Evolutionary conservation across 2,113 vertebrate species (phyloP), one percentile per base, ranked within the genome.

Genomic region (Pelusios castaneus): DNA sequence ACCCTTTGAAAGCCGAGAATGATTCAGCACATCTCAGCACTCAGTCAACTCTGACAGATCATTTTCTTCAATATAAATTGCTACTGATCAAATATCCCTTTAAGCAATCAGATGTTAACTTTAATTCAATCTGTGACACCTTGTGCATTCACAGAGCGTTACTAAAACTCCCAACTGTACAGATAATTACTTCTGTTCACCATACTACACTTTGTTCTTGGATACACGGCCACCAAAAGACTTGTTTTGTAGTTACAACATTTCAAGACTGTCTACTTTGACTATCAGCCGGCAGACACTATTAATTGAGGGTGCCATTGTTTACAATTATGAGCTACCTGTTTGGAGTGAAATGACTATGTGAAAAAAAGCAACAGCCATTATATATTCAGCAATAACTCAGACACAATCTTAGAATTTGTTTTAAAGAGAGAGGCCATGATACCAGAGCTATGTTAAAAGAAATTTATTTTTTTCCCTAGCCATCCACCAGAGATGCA

Each of bases 391-490:
- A 1, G 1, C 51, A 83, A 95, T 95, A 90, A 91, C 82, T 92
- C 88, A 95, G 90, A 70, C 90, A 92, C 81, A 90, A 84, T 88
- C 95, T 93, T 89, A 88, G 95, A 95, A 88, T 78, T 25, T 93
- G 81, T 83, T 93, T 45, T 81, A 92, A 55, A 29, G 43, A 90
- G 60, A 77, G 87, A 93, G 82, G 76, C 54, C 89, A 88, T 1
- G 75, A 89, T 82, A 94, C 81, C 82, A 94, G 81, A 92, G 85
- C 27, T 7, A 86, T 24, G 45, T 22, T 63, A 80, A 77, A 91
- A 85, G 78, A 89, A 95, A 80, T 7, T 86, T 75, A 88, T 87
- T n/a, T 85, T 92, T 6, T n/a, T 67, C 87, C 81, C 45, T 85
- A 54, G 22, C 45, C 88, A 88, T 79, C 91, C 2, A 0, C 52